These are phyloP conservation scores for Cardinalis cardinalis DNA, from an alignment of 2,113 vertebrate species.

Conservation along the genomic window DNA sequence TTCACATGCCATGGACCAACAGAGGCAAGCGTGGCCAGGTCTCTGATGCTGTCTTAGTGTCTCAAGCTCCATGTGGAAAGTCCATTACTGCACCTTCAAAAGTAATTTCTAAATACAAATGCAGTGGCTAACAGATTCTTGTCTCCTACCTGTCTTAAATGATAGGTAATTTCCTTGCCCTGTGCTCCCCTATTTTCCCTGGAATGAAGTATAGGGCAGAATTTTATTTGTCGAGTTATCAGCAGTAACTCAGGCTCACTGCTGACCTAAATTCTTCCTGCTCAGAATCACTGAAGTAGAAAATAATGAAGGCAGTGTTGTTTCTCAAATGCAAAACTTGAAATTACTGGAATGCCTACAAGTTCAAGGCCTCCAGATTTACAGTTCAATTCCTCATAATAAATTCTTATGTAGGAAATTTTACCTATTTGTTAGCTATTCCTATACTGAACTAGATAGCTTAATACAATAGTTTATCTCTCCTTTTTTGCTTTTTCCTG, in stretches of 20 bases:
- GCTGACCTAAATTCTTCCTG: constrained; percentile 64
- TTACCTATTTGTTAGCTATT: neutral
- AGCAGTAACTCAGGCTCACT: constrained; percentile 52
- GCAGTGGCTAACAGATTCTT: constrained; percentile 48
- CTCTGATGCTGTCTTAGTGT: neutral
- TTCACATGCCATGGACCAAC: neutral
- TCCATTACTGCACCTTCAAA: constrained; percentile 61
- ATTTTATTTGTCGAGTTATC: constrained; percentile 67
- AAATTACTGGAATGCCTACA: constrained; percentile 20
- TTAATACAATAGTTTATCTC: neutral
- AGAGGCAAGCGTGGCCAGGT: neutral
- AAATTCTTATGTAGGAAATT: neutral
- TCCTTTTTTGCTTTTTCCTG: fast-evolving
- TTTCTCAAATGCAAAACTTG: constrained; percentile 55
- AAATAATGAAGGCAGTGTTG: constrained; percentile 61
- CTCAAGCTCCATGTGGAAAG: constrained; percentile 25
- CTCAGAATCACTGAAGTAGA: constrained; percentile 50
- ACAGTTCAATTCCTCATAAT: neutral
- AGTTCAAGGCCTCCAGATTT: constrained; percentile 13
- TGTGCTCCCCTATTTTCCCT: constrained; percentile 60
- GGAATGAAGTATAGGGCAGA: constrained; percentile 58
- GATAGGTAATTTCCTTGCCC: constrained; percentile 63
- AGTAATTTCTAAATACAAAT: constrained; percentile 74
- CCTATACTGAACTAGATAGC: neutral
- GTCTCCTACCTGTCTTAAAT: neutral